These are phyloP conservation scores for Lophotis ruficrista DNA, from an alignment of 2,113 vertebrate species.

Conservation along the genomic window DNA sequence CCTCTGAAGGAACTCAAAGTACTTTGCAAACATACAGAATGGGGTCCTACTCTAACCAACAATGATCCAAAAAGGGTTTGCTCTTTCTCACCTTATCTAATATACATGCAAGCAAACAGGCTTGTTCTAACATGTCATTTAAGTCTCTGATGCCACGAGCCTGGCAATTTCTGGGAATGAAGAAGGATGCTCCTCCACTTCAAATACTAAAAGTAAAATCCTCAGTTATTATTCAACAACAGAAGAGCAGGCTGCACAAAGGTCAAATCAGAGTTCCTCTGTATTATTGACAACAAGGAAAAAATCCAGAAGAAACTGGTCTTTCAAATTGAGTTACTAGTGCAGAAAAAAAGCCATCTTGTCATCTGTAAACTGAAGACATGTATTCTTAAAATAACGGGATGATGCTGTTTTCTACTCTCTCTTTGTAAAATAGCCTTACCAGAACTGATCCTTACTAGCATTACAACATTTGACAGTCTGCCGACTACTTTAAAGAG, in stretches of 20 bases:
- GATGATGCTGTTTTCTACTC: background rate
- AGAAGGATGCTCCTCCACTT: background rate
- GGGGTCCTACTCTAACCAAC: background rate
- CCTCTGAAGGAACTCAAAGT: constrained; percentile 52
- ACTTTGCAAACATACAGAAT: background rate
- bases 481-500: background rate
- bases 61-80: background rate
- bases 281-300: background rate
- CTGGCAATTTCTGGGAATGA: background rate
- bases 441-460: background rate
- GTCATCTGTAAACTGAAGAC: background rate
- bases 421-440: background rate
- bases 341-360: background rate
- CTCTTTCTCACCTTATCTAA: background rate
- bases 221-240: background rate
- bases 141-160: background rate
- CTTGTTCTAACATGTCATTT: background rate
- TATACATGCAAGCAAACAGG: background rate
- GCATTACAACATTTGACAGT: background rate
- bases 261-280: background rate
- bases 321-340: background rate
- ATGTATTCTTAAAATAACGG: background rate
- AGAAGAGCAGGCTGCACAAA: background rate
- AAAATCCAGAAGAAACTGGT: background rate
- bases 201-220: background rate